A percentile compares a stretch with the other conserved stretches of the same genome.
These are phyloP conservation scores for Glaucomys volans DNA, from an alignment of 2,113 vertebrate species.

Conservation along the genomic window DNA sequence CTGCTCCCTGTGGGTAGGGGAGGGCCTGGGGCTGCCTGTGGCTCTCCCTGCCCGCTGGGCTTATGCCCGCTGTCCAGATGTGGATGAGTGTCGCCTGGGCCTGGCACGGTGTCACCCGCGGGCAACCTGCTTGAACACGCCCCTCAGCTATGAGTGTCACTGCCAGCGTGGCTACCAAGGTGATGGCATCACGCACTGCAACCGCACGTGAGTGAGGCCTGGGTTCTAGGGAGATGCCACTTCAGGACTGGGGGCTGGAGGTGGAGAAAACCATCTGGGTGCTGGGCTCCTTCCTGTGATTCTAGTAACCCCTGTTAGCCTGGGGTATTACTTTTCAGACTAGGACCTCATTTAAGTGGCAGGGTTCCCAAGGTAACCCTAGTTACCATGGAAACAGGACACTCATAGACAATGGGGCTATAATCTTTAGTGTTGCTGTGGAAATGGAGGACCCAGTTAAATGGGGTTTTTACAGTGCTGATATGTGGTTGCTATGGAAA, in stretches of 20 bases:
- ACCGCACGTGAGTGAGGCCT: conserved; percentile 91
- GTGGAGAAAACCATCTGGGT: not conserved
- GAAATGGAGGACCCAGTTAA: conserved; percentile 23
- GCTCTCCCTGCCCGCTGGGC: conserved; percentile 92
- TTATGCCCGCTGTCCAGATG: conserved; percentile 93
- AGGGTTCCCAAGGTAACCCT: not conserved
- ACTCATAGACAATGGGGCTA: not conserved
- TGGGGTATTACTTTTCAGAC: not conserved
- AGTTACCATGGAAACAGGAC: not conserved
- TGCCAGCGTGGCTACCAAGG: conserved; percentile 94
- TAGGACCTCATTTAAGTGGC: not conserved
- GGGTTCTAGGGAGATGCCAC: not conserved
- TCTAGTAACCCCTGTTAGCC: not conserved
- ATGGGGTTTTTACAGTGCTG: conserved; percentile 18
- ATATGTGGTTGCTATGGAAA: conserved; percentile 58
- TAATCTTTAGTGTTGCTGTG: not conserved
- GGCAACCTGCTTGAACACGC: conserved; percentile 94
- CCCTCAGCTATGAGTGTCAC: conserved; percentile 94
- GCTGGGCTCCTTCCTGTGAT: not conserved
- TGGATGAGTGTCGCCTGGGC: conserved; percentile 94
- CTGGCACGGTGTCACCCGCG: conserved; percentile 92
- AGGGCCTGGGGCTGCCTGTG: conserved; percentile 85
- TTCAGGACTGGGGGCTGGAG: not conserved
- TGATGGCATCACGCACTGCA: conserved; percentile 93
- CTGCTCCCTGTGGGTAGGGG: conserved; percentile 92